Conservation (phyloP, 2,888 invertebrate genomes). For the Drosophila atroscutellata region DNA sequence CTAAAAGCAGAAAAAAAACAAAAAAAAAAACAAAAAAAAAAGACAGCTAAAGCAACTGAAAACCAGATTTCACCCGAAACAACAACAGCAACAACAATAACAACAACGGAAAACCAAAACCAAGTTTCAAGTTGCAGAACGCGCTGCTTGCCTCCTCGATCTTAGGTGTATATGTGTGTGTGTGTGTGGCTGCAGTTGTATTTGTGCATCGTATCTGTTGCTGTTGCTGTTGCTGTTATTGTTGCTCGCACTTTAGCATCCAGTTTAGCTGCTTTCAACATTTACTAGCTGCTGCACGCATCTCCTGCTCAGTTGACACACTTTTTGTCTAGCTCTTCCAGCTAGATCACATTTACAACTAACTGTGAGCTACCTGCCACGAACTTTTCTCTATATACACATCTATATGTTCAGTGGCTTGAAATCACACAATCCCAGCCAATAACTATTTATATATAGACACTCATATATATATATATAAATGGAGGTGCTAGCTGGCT, state of each 20-base stretch:
- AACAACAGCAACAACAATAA: slow-evolving; percentile 31
- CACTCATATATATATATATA: slow-evolving; percentile 8
- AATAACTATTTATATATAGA: not conserved
- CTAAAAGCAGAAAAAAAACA: slow-evolving; percentile 42
- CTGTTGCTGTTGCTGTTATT: slow-evolving; percentile 8
- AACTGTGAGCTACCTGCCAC: slow-evolving; percentile 17
- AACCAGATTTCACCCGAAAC: slow-evolving; percentile 68
- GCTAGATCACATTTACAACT: slow-evolving; percentile 38
- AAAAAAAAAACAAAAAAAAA: slow-evolving; percentile 35
- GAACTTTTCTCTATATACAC: not conserved
- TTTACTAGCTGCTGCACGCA: slow-evolving; percentile 44
- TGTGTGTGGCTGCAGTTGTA: slow-evolving; percentile 3
- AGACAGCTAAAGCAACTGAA: slow-evolving; percentile 44
- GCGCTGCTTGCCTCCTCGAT: slow-evolving; percentile 14
- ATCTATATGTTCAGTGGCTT: not conserved
- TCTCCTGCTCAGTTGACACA: slow-evolving; percentile 65
- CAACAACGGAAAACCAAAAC: slow-evolving; percentile 60
- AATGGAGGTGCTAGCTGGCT: slow-evolving; percentile 13
- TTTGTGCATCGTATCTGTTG: slow-evolving; percentile 1
- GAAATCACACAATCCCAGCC: not conserved
- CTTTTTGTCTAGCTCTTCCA: slow-evolving; percentile 45
- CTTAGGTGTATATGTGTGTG: not conserved
- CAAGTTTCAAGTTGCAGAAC: slow-evolving; percentile 76
- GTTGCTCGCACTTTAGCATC: slow-evolving; percentile 24
- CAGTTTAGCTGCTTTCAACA: slow-evolving; percentile 40